These are phyloP conservation scores for Aspiorhynchus laticeps DNA, from an alignment of 2,113 vertebrate genomes.

Conservation along the genomic window DNA sequence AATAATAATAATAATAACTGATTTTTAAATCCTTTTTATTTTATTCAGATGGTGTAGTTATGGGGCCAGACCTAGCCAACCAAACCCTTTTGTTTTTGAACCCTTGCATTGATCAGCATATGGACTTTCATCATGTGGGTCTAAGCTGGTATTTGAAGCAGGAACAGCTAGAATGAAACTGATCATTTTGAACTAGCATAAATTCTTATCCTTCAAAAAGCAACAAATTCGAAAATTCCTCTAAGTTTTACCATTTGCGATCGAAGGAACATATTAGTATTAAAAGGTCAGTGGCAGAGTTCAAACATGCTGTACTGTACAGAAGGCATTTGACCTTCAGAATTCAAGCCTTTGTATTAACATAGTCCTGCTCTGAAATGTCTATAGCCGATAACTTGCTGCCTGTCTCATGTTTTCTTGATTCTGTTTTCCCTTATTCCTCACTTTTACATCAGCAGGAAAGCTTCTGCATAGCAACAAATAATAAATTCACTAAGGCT, in stretches of 20 bases:
- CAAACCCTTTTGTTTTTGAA: no score
- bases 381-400: background rate
- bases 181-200: background rate
- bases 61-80: no score
- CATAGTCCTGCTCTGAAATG: background rate
- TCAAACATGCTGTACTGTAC: background rate
- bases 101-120: no score
- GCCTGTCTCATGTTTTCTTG: background rate
- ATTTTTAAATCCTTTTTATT: no score
- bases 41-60: no score
- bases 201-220: background rate
- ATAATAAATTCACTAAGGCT: background rate
- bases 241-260: background rate
- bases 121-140: no score
- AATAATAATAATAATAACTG: no score
- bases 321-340: background rate
- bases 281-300: background rate
- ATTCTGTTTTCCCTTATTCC: background rate
- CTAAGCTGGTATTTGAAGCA: no score
- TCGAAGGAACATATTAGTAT: background rate
- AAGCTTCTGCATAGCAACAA: background rate
- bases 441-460: background rate
- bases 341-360: background rate
- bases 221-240: background rate
- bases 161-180: no score